A percentile compares a stretch with the other conserved stretches of the same genome.
These are phyloP conservation scores for Tetropium fuscum DNA, from an alignment of 2,888 invertebrate species.

Conservation along the genomic window DNA sequence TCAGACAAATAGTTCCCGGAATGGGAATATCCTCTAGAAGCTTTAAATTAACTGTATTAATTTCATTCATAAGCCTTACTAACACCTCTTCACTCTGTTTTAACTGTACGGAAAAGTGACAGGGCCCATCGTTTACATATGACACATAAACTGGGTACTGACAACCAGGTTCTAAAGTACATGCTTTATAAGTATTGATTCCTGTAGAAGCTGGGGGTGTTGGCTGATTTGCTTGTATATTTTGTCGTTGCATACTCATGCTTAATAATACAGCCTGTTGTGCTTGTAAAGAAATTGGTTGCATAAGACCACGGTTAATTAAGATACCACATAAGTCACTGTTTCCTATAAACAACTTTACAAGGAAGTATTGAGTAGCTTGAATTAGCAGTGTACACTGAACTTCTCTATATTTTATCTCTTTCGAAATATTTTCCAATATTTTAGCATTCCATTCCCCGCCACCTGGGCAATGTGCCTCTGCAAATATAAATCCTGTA, in stretches of 20 bases:
- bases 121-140: conserved; percentile 84
- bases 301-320: conserved; percentile 66
- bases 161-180: conserved; percentile 68
- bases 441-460: conserved; percentile 67
- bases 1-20: conserved; percentile 83
- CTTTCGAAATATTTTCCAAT: conserved; percentile 63
- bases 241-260: conserved; percentile 63
- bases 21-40: conserved; percentile 76
- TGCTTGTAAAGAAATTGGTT: conserved; percentile 65
- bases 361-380: conserved; percentile 62
- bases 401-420: conserved; percentile 64
- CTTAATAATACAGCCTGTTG: conserved; percentile 64
- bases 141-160: conserved; percentile 80
- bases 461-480: conserved; percentile 65
- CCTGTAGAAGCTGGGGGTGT: conserved; percentile 64
- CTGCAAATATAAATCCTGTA: conserved; percentile 71
- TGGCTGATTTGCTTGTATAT: conserved; percentile 29
- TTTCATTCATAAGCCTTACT: conserved; percentile 78
- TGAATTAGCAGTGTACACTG: conserved; percentile 59
- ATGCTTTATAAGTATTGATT: conserved; percentile 69
- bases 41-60: conserved; percentile 74
- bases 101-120: conserved; percentile 81
- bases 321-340: conserved; percentile 68
- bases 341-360: conserved; percentile 67
- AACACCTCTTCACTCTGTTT: conserved; percentile 72